Conservation (phyloP, 2,113 vertebrate species). For the Gorsachius goisagi region DNA sequence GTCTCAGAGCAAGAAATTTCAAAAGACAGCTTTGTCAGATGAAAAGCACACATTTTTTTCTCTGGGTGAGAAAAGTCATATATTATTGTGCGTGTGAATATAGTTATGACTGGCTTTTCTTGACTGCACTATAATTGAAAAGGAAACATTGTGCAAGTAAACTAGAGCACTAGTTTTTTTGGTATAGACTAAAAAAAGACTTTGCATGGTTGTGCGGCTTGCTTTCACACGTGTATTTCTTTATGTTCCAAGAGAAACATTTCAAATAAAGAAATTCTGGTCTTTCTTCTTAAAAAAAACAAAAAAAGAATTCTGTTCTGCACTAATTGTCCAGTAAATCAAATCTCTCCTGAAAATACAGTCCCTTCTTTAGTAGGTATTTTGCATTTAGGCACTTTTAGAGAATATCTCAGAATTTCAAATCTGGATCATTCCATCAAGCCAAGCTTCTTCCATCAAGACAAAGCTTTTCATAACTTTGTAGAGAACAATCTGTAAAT, state of each 20-base stretch:
- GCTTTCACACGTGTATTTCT: background rate
- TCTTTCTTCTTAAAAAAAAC: background rate
- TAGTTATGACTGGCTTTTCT: background rate
- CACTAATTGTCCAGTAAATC: background rate
- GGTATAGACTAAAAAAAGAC: background rate
- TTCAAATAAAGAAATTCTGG: background rate
- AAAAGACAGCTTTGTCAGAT: background rate
- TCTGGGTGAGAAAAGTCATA: background rate
- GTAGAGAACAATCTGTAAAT: background rate
- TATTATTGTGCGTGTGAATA: background rate
- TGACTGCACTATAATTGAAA: background rate
- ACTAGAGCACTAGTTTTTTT: background rate
- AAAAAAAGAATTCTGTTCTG: fast-evolving
- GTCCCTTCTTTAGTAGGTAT: background rate
- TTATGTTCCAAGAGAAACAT: background rate
- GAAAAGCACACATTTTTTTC: background rate
- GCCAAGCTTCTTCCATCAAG: background rate
- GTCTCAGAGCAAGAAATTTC: background rate
- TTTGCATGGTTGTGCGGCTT: background rate
- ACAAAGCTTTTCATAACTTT: background rate
- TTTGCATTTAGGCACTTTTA: background rate
- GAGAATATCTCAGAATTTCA: background rate
- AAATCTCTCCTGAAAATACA: background rate
- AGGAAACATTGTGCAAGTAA: background rate
- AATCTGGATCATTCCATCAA: background rate